Evolutionary conservation across 2,888 invertebrate genomes (phyloP), one percentile per base, ranked within the genome.

Genomic region (Synanthedon andrenaeformis): DNA sequence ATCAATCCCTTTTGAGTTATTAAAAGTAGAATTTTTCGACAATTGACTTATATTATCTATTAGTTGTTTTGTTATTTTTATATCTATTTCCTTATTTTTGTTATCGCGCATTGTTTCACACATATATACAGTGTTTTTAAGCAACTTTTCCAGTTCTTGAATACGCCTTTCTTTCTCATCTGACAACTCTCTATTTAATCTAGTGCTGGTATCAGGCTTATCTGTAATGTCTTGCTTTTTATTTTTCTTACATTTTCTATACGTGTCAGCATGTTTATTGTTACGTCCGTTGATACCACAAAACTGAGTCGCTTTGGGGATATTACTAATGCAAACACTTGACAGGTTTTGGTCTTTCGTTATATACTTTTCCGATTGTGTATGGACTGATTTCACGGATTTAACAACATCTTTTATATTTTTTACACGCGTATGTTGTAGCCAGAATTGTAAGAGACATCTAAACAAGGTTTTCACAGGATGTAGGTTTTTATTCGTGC

Each of bases 111-210:
- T 57, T 1, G 76, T 74, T 55, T 76, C 76, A 58, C 76, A 81
- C 14, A 76, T 60, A 45, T 85, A 86, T 0, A 85, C 74, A 0
- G 82, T 86, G 56, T 70, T 84, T 62, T 79, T 80, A 1, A 86
- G 62, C 17, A 84, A 56, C 58, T 62, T 73, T 62, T 86, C 85
- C 1, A 84, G 62, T 60, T 82, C 74, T 61, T 82, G 81, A 56
- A 83, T 70, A 13, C 70, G 72, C 54, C 69, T 65, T 56, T 83
- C 84, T 60, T 76, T 82, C 56, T 72, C 69, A 10, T 51, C 51
- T 11, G 69, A 67, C 10, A 8, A 35, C 6, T 17, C 19, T 11
- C 17, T 49, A 1, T 14, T 14, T n/a, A n/a, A 10, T 49, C 23
- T 17, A 3, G 49, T 19, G 19, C 49, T 49, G 49, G 17, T 49